Evolutionary conservation across 2,797 vertebrate species (phyloP), one percentile per base, ranked within the genome.

Genomic region (Toxotes lorentzi): DNA sequence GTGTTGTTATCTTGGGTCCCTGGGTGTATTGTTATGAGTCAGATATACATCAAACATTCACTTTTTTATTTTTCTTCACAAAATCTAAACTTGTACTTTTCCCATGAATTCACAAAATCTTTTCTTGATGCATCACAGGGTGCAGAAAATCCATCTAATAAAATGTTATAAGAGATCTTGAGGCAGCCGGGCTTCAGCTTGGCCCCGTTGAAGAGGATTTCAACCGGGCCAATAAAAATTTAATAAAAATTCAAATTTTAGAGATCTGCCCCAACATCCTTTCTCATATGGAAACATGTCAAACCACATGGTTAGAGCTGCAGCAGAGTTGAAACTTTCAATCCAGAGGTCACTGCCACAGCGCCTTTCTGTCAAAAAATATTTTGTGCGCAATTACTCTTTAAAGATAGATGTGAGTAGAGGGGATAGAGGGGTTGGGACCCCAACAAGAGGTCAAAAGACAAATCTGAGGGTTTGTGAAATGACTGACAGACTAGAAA

Each of bases 151-250:
- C 4, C 21, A 41, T 60, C 13, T 24, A 58, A 41, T 69, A n/a
- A 78, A 70, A 84, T 35, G 43, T 56, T 71, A 51, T 7, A 23
- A 14, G 41, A 47, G 41, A 35, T 75, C 35, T 62, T n/a, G 34
- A 75, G 50, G 45, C 13, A 16, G 57, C 27, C 3, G 1, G n/a
- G 12, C 30, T 64, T 34, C 24, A 51, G 11, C 34, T 67, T 47
- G 58, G 62, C 43, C 40, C 3, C 7, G 7, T 6, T 10, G 34
- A 56, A 34, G 30, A 30, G 58, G 59, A 76, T 54, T 75, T 68
- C 41, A 53, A 41, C 19, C 1, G 1, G 5, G 43, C 69, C 57
- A 54, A 54, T 54, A 27, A 73, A 58, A 70, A 59, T 19, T 21
- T 19, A 47, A 48, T 48, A 32, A 51, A 71, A 54, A 68, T 48